Evolutionary conservation across 2,888 invertebrate species (phyloP).

Genomic region (Heliconius erato): DNA sequence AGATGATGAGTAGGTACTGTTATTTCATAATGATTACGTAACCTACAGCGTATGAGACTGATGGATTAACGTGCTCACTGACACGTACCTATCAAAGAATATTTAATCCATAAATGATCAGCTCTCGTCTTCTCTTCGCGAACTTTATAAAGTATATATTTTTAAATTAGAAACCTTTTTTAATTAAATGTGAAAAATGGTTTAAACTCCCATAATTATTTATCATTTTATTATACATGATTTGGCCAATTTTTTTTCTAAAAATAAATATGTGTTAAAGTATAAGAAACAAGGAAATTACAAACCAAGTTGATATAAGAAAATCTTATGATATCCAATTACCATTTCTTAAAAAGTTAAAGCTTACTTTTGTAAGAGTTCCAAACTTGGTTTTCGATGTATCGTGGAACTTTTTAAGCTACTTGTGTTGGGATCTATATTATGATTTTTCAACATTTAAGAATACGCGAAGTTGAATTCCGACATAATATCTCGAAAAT

Average conservation of each 20-base stretch:
- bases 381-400: conserved; percentile 12
- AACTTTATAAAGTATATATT: conserved; percentile 16
- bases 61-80: conserved; percentile 47
- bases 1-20: not conserved
- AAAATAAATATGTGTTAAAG: not conserved
- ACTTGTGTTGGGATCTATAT: not conserved
- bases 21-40: conserved; percentile 31
- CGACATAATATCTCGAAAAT: no score
- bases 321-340: conserved; percentile 9
- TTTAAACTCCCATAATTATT: not conserved
- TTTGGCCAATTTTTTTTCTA: not conserved
- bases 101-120: conserved; percentile 40
- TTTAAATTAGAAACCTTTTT: conserved; percentile 4
- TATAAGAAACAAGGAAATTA: not conserved
- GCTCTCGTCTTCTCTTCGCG: conserved; percentile 3
- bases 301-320: not conserved
- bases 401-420: not conserved
- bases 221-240: no score
- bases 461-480: no score
- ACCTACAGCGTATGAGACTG: conserved; percentile 34
- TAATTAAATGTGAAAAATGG: not conserved
- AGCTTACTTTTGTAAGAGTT: not conserved
- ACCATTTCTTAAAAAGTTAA: conserved; percentile 4
- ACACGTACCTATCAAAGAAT: conserved; percentile 37
- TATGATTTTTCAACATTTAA: not conserved